These are phyloP conservation scores for Deladenus siricidicola DNA, from an alignment of 2,888 invertebrate genomes.

Conservation along the genomic window DNA sequence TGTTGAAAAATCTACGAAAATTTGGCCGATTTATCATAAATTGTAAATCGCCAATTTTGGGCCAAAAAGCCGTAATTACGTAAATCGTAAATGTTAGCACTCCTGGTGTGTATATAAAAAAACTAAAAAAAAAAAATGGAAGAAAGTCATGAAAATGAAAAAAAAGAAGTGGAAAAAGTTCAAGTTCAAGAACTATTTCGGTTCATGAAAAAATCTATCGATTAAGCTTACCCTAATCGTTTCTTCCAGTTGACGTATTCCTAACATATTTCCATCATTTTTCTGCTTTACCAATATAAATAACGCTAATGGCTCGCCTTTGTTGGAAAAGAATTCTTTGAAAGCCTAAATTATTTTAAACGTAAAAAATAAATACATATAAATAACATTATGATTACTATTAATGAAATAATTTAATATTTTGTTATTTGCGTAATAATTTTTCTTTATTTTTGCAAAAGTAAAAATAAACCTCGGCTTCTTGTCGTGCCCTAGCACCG, in stretches of 20 bases:
- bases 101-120: too few relatives aligned
- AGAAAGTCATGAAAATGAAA: too few relatives aligned
- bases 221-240: slow-evolving; percentile 32
- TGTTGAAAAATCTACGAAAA: too few relatives aligned
- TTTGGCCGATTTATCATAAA: too few relatives aligned
- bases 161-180: not conserved
- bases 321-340: slow-evolving; percentile 43
- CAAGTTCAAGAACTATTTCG: not conserved
- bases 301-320: slow-evolving; percentile 44
- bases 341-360: slow-evolving; percentile 32
- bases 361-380: slow-evolving; percentile 1
- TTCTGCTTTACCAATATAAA: slow-evolving; percentile 46
- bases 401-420: too few relatives aligned
- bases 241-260: slow-evolving; percentile 41
- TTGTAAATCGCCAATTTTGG: too few relatives aligned
- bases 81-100: too few relatives aligned
- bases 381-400: too few relatives aligned
- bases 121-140: too few relatives aligned
- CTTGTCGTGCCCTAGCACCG: slow-evolving; percentile 43
- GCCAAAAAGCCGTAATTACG: too few relatives aligned
- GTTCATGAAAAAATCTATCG: too few relatives aligned
- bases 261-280: slow-evolving; percentile 40
- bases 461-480: slow-evolving; percentile 31
- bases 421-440: slow-evolving; percentile 1
- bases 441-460: not conserved